Conservation (phyloP, 1,140 invertebrate genomes). For the Platyura marginata region DNA sequence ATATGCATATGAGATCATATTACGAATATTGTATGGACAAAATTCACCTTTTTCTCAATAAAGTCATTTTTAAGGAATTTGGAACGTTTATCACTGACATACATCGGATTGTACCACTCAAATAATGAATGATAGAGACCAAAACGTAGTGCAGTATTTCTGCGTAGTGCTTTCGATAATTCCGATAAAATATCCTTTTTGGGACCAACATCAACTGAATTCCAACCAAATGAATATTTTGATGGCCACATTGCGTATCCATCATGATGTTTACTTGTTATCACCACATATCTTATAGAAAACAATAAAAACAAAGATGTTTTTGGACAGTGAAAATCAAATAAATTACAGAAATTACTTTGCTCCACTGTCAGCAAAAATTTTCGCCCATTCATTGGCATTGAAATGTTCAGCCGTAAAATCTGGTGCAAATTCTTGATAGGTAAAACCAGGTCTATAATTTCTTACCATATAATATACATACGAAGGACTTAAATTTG, state of each 20-base stretch:
- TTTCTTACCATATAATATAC: conserved; percentile 52
- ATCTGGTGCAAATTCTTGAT: conserved; percentile 68
- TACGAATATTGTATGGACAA: background rate
- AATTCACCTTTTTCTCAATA: conserved; percentile 36
- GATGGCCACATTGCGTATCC: conserved; percentile 83
- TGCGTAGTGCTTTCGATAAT: conserved; percentile 45
- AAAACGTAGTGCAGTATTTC: conserved; percentile 44
- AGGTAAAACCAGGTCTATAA: conserved; percentile 61
- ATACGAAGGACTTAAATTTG: conserved; percentile 15
- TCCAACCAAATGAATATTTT: conserved; percentile 75
- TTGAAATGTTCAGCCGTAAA: conserved; percentile 73
- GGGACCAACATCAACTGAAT: conserved; percentile 70
- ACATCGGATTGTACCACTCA: conserved; percentile 85
- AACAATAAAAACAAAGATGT: background rate
- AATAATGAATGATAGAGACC: conserved; percentile 79
- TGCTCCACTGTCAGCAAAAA: conserved; percentile 58
- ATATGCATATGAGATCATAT: too few species aligned
- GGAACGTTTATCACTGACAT: conserved; percentile 48
- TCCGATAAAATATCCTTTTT: conserved; percentile 58
- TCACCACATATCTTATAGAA: conserved; percentile 55
- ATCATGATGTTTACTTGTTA: conserved; percentile 86
- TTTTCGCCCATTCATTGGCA: conserved; percentile 50
- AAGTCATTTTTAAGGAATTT: conserved; percentile 48
- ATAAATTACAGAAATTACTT: conserved; percentile 32
- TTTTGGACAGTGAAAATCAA: background rate